These are phyloP conservation scores for Gallinago jamesoni DNA, from an alignment of 2,113 vertebrate species.

Conservation along the genomic window DNA sequence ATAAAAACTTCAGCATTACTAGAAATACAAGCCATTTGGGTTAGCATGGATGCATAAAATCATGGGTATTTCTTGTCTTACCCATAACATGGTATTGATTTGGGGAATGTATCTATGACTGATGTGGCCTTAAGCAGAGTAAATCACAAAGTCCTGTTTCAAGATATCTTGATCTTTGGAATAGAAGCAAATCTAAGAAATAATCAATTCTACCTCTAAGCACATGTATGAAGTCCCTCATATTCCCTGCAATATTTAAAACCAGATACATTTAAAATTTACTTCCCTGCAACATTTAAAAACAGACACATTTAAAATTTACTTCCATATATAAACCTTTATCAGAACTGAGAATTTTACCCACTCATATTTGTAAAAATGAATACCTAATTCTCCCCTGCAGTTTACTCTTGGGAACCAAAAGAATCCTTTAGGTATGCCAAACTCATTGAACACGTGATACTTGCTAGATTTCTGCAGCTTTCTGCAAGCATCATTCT, in stretches of 20 bases:
- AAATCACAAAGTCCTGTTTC: neutral
- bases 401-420: neutral
- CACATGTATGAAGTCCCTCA: neutral
- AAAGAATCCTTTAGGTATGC: neutral
- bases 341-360: neutral
- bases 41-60: neutral
- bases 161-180: neutral
- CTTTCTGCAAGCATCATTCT: slow-evolving; percentile 20
- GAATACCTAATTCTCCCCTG: neutral
- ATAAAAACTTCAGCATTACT: neutral
- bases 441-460: neutral
- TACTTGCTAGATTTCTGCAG: neutral
- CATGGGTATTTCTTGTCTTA: neutral
- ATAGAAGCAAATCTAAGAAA: neutral
- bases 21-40: neutral
- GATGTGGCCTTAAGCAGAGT: neutral
- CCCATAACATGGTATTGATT: neutral
- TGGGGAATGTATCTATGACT: neutral
- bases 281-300: neutral
- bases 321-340: neutral
- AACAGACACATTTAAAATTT: neutral
- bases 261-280: neutral
- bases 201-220: neutral
- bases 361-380: neutral
- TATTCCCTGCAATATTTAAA: neutral